Conservation (phyloP, 2,888 invertebrate species). For the Cheilosia variabilis region DNA sequence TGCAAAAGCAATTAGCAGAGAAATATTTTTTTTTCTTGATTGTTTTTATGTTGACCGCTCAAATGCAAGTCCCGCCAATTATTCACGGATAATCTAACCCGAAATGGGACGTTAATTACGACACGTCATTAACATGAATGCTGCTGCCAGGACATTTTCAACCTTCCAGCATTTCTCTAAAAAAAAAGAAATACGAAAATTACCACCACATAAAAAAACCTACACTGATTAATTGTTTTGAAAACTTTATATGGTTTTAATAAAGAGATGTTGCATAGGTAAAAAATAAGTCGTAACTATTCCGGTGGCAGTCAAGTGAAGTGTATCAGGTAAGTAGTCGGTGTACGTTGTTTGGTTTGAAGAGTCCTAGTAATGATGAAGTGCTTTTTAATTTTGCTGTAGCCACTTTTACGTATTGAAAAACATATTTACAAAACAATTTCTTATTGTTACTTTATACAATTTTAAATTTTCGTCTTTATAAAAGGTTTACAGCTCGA, state of each 20-base stretch:
- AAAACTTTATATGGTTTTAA: conserved; percentile 25
- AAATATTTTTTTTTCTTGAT: conserved; percentile 40
- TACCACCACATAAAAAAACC: conserved; percentile 29
- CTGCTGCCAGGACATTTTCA: conserved; percentile 56
- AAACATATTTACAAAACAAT: too few relatives aligned
- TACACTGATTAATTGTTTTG: conserved; percentile 64
- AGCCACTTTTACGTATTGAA: too few relatives aligned
- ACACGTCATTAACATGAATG: conserved; percentile 78
- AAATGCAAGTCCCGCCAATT: conserved; percentile 79
- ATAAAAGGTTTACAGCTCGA: too few relatives aligned
- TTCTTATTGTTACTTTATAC: too few relatives aligned
- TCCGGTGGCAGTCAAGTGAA: too few relatives aligned
- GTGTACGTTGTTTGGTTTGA: too few relatives aligned
- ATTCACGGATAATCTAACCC: conserved; percentile 83
- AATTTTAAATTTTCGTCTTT: too few relatives aligned
- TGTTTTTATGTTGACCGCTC: conserved; percentile 38
- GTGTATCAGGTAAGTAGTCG: too few relatives aligned
- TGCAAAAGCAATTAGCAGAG: conserved; percentile 68
- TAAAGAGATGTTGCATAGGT: neutral
- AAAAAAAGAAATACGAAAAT: neutral
- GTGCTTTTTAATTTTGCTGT: too few relatives aligned
- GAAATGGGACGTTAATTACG: conserved; percentile 83
- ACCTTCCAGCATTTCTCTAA: conserved; percentile 11
- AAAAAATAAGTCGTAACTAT: too few relatives aligned
- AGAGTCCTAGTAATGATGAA: too few relatives aligned